Conservation (phyloP, 2,888 invertebrate genomes). For the Agrochola circellaris region DNA sequence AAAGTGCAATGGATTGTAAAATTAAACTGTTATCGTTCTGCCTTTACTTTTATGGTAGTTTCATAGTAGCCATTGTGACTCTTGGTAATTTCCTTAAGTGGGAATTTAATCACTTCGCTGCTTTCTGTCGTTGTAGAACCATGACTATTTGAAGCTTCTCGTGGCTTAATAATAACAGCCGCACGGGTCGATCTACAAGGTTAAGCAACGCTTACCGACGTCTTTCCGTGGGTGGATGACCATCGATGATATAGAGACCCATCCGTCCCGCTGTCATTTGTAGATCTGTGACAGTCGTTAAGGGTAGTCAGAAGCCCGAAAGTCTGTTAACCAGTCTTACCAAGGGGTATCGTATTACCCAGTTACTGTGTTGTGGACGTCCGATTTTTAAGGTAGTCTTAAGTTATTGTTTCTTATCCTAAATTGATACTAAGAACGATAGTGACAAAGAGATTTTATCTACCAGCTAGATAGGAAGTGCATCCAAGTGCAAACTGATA, state of each 20-base stretch:
- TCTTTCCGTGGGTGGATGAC: too few relatives aligned
- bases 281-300: too few relatives aligned
- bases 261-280: too few relatives aligned
- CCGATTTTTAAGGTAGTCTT: too few relatives aligned
- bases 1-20: constrained; percentile 56
- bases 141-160: neutral
- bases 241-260: too few relatives aligned
- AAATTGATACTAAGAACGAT: neutral
- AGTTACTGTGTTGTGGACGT: neutral
- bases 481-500: constrained; percentile 24
- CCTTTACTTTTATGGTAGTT: constrained; percentile 50
- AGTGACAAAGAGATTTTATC: constrained; percentile 1
- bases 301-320: too few relatives aligned
- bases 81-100: constrained; percentile 41
- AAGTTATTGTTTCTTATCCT: neutral
- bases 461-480: neutral
- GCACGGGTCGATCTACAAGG: too few relatives aligned
- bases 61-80: constrained; percentile 32
- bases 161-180: too few relatives aligned
- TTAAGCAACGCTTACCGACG: too few relatives aligned
- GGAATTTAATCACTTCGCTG: constrained; percentile 30
- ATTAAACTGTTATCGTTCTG: constrained; percentile 48
- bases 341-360: too few relatives aligned
- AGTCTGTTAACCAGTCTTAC: too few relatives aligned
- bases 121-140: constrained; percentile 2